phyloP scores from a whole-genome alignment of 2,113 vertebrate genomes.

The Sander vitreus region DNA sequence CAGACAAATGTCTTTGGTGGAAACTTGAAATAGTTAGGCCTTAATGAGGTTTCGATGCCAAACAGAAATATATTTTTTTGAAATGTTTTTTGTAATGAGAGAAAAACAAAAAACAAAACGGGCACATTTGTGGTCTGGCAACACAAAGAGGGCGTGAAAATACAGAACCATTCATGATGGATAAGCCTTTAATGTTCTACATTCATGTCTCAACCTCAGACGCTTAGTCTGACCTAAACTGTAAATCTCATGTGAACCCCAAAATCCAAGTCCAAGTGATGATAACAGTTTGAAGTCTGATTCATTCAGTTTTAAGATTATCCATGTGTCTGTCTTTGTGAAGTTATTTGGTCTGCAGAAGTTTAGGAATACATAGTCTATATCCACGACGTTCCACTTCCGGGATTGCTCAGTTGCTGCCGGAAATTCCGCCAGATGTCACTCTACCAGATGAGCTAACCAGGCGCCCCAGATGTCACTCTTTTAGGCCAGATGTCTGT shows the following conservation, averaged over 20 bases:
- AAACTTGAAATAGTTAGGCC: background rate
- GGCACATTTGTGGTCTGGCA: conserved; percentile 12
- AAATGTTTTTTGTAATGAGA: background rate
- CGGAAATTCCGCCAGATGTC: too few species aligned
- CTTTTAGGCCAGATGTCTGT: too few species aligned
- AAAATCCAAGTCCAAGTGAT: background rate
- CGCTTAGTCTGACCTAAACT: background rate
- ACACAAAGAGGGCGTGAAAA: background rate
- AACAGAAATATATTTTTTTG: conserved; percentile 1
- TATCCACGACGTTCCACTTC: too few species aligned
- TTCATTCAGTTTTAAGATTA: conserved; percentile 1
- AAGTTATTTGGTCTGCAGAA: conserved; percentile 4
- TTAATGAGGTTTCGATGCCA: background rate
- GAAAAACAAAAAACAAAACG: background rate
- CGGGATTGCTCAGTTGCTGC: too few species aligned
- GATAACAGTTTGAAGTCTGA: conserved; percentile 15
- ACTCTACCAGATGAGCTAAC: too few species aligned
- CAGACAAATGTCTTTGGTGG: background rate
- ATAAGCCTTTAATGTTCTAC: conserved; percentile 27
- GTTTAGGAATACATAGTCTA: background rate
- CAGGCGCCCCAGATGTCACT: too few species aligned
- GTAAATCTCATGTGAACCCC: conserved; percentile 30
- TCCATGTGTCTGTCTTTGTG: background rate
- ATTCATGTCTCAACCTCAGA: conserved; percentile 31
- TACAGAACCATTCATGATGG: conserved; percentile 5